Conservation (phyloP, 2,888 invertebrate species). For the Ormyrus rosae region DNA sequence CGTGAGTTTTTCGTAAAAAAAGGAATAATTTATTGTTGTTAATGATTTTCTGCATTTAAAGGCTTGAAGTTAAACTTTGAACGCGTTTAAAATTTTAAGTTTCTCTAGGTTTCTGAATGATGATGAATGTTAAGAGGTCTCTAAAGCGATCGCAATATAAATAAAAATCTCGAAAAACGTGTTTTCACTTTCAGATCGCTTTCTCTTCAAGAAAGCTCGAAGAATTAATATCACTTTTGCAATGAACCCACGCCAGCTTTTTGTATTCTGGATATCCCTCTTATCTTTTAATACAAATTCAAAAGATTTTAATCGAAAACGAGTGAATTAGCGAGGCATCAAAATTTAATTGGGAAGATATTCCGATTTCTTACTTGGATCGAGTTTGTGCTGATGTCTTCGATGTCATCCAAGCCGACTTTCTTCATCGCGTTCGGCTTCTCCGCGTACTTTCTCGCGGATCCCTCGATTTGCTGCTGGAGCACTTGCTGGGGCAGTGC, state of each 20-base stretch:
- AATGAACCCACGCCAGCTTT: not conserved
- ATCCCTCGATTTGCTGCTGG: constrained; percentile 75
- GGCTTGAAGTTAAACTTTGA: not conserved
- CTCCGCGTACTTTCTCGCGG: constrained; percentile 89
- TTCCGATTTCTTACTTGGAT: constrained; percentile 77
- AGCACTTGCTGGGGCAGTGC: constrained; percentile 68
- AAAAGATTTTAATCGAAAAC: too few relatives aligned
- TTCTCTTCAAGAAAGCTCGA: constrained; percentile 40
- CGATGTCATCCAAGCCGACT: constrained; percentile 88
- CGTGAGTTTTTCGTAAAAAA: too few relatives aligned
- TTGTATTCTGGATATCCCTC: too few relatives aligned
- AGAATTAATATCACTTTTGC: constrained; percentile 15
- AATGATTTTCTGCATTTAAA: too few relatives aligned
- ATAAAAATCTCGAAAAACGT: constrained; percentile 16
- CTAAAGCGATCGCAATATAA: too few relatives aligned
- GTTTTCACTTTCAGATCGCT: constrained; percentile 19
- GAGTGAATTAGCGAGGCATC: too few relatives aligned
- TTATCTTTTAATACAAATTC: too few relatives aligned
- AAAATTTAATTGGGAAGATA: too few relatives aligned
- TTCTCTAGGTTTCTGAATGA: too few relatives aligned
- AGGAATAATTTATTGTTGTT: too few relatives aligned
- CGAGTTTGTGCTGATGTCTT: constrained; percentile 88
- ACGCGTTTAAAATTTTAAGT: too few relatives aligned
- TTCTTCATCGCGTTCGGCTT: constrained; percentile 94
- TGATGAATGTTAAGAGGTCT: too few relatives aligned